Base-by-base conservation (phyloP, 1,140 invertebrate genomes). In the Saccostrea cuccullata region DNA sequence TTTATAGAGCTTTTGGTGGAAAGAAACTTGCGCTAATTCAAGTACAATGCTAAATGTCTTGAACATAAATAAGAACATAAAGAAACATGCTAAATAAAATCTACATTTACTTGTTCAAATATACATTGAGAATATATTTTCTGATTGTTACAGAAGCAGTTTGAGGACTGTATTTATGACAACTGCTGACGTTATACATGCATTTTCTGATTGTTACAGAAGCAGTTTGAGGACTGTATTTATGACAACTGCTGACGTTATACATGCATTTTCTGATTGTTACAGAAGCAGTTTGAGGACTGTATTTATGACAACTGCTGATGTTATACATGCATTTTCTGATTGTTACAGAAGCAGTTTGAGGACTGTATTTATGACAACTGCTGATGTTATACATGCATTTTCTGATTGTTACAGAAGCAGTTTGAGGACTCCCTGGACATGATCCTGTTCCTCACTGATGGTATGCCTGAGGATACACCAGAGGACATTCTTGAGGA, bases 361-460 rank as follows among this genome's bases (percentile, higher is more conserved):
- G 84, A 85, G 30, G 83, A 89, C 23, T 87, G 84, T n/a, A 9
- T 47, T 47, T 47, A 47, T 47, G 47, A 47, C 1, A 6, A 47
- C 47, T 47, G 47, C 47, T 9, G 9, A 9, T 5, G 6, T 47
- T 47, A 47, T 47, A 47, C 9, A 8, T 47, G 5, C 47, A 36
- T 47, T 6, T 47, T 47, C 5, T 47, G 47, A 1, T 20, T 64
- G n/a, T n/a, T 82, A 58, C 86, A 89, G 89, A 70, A 82, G 12
- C 86, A 87, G 56, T 89, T 89, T 83, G 84, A 86, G 30, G 83
- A 89, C 30, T 89, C 89, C 13, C 36, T 87, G 23, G 84, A 89
- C 64, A 87, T 89, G 56, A 89, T 89, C 20, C 36, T 89, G 20
- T 83, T 89, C 47, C 55, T 89, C 9, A 89, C 89, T 55, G 89